Conservation (phyloP, 2,797 vertebrate species). For the Lepidocolaptes lacrymiger region DNA sequence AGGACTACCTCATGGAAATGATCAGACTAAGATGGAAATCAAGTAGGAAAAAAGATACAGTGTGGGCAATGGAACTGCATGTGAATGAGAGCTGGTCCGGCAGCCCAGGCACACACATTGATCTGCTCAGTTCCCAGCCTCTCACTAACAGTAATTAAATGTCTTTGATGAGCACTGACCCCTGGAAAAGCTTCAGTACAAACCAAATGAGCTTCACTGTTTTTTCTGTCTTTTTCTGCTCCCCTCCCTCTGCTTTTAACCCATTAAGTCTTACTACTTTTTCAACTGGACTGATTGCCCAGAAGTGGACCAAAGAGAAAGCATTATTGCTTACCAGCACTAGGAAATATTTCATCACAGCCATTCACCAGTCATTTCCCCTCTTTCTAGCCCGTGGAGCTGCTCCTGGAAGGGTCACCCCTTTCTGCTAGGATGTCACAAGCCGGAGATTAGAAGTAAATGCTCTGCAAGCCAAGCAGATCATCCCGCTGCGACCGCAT, state of each 20-base stretch:
- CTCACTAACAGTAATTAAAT: background rate
- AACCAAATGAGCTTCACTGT: background rate
- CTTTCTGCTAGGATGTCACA: conserved; percentile 78
- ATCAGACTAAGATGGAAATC: background rate
- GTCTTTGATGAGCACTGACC: background rate
- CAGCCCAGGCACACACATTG: background rate
- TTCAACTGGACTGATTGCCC: background rate
- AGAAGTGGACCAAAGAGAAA: conserved; percentile 22
- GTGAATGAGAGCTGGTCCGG: background rate
- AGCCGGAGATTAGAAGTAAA: conserved; percentile 86
- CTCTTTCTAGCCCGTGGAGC: conserved; percentile 13
- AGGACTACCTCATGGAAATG: background rate
- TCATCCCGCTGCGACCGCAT: conserved; percentile 65
- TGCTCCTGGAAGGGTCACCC: conserved; percentile 73
- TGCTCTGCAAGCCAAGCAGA: conserved; percentile 76
- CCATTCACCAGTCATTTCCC: conserved; percentile 35
- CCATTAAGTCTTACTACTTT: background rate
- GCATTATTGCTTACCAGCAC: conserved; percentile 77
- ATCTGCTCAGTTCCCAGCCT: background rate
- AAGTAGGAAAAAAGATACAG: background rate
- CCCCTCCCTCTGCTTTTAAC: background rate
- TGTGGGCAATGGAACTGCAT: background rate
- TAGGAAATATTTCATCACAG: conserved; percentile 18
- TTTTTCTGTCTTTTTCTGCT: background rate
- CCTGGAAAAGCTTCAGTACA: background rate